These are phyloP conservation scores for Sebastes goodei DNA, from an alignment of 2,797 vertebrate species.

Conservation along the genomic window DNA sequence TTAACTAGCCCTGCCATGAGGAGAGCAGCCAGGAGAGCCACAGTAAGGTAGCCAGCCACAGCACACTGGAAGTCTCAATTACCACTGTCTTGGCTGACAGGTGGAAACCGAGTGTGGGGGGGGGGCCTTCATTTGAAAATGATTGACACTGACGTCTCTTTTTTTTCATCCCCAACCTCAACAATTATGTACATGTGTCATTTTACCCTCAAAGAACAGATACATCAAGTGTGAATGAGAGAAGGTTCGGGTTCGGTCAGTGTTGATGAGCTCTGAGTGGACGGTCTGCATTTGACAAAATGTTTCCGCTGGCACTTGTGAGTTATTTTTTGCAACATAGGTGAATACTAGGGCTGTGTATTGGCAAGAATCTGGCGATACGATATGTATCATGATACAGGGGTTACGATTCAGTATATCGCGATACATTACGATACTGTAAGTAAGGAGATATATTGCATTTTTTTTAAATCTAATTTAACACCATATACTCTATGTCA, in stretches of 20 bases:
- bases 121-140: conserved; percentile 72
- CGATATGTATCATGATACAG: no score
- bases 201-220: conserved; percentile 72
- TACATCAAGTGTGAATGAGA: conserved; percentile 71
- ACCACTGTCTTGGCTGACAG: conserved; percentile 82
- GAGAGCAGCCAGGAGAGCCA: conserved; percentile 83
- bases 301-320: not conserved
- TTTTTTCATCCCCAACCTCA: conserved; percentile 61
- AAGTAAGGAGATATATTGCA: no score
- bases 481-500: not conserved
- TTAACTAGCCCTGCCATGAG: conserved; percentile 92
- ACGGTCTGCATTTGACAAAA: conserved; percentile 33
- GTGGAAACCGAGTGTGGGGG: conserved; percentile 56
- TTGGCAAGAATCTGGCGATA: no score
- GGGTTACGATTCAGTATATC: no score
- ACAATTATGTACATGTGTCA: conserved; percentile 80
- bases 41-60: conserved; percentile 82
- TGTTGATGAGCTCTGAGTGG: conserved; percentile 34
- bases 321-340: conserved; percentile 5
- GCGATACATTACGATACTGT: no score
- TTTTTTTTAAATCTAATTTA: not conserved
- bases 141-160: conserved; percentile 79
- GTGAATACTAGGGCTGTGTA: not conserved
- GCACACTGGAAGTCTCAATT: conserved; percentile 91
- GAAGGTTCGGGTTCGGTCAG: conserved; percentile 42